A percentile compares a stretch with the other conserved stretches of the same genome.
These are phyloP conservation scores for Eupsilia transversa DNA, from an alignment of 2,888 invertebrate species.

Conservation along the genomic window DNA sequence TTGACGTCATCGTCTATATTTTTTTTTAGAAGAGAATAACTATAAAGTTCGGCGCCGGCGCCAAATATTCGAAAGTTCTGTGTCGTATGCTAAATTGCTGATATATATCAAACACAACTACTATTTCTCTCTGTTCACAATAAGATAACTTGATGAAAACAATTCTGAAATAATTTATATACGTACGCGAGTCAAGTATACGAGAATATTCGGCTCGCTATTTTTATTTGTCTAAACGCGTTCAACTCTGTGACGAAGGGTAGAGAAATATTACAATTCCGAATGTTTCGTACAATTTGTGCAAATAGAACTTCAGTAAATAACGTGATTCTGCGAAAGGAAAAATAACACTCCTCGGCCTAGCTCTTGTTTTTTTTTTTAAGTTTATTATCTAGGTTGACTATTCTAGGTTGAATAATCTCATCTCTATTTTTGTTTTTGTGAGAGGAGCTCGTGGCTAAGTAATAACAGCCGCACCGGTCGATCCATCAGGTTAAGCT, in stretches of 20 bases:
- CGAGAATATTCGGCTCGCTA: background rate
- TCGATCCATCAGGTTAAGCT: no score
- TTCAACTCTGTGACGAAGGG: slow-evolving; percentile 10
- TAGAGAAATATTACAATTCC: slow-evolving; percentile 8
- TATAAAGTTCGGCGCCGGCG: background rate
- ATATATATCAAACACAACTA: background rate
- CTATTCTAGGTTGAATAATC: background rate
- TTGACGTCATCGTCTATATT: background rate
- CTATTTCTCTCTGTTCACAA: background rate
- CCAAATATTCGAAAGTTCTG: background rate
- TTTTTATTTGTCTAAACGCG: slow-evolving; percentile 30
- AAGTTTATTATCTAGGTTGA: background rate
- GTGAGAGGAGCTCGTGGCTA: no score
- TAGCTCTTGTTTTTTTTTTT: slow-evolving; percentile 6
- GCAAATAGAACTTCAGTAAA: slow-evolving; percentile 32
- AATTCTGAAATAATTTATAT: slow-evolving; percentile 16
- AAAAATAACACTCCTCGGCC: slow-evolving; percentile 1
- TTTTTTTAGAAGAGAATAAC: background rate
- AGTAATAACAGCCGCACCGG: no score
- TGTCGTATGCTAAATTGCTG: background rate
- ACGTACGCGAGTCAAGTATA: background rate
- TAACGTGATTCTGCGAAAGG: slow-evolving; percentile 23
- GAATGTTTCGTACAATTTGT: slow-evolving; percentile 23
- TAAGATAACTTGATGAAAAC: background rate
- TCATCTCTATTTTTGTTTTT: background rate